Conservation (phyloP, 1,140 invertebrate species). For the Bombus sylvicola region DNA sequence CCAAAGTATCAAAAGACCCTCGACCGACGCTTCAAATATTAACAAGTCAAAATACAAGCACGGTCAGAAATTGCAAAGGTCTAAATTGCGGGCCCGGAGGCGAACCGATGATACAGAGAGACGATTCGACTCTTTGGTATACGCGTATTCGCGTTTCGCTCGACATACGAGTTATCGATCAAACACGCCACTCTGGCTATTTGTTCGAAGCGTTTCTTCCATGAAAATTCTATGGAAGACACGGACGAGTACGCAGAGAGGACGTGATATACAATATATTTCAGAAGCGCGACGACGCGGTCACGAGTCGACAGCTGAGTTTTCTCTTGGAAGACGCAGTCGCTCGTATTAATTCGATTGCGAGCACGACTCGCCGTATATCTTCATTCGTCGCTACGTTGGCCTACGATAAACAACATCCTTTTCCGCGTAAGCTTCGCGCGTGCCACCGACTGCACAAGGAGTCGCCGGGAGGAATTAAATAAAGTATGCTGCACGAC, state of each 20-base stretch:
- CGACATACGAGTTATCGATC: conserved; percentile 36
- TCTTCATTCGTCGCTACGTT: conserved; percentile 43
- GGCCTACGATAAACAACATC: conserved; percentile 38
- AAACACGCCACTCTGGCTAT: conserved; percentile 7
- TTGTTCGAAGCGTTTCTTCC: conserved; percentile 2
- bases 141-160: neutral
- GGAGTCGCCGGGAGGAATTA: conserved; percentile 46
- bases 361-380: conserved; percentile 21
- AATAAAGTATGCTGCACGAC: conserved; percentile 43
- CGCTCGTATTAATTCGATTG: conserved; percentile 50
- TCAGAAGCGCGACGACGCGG: neutral
- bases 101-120: neutral
- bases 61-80: neutral
- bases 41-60: neutral
- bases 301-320: neutral
- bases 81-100: neutral
- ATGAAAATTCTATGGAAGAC: neutral
- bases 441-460: conserved; percentile 1
- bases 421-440: neutral
- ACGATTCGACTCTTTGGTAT: neutral
- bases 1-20: neutral
- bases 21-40: neutral
- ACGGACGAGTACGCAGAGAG: neutral
- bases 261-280: neutral
- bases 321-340: conserved; percentile 5